Conservation (phyloP, 2,888 invertebrate genomes). For the Diloba caeruleocephala region DNA sequence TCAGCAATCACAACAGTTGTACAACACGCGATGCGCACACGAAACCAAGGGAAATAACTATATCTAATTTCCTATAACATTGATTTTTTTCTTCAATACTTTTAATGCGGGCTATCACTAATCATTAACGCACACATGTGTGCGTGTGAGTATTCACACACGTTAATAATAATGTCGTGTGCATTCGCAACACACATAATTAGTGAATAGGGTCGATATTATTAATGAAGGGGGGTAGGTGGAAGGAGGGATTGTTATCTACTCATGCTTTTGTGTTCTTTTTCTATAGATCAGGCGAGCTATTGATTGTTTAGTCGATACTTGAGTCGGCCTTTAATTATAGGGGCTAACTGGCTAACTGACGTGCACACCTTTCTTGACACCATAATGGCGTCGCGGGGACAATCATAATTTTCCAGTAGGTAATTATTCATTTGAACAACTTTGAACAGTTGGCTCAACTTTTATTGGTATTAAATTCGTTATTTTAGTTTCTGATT, state of each 20-base stretch:
- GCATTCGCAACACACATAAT: slow-evolving; percentile 89
- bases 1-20: slow-evolving; percentile 80
- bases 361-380: slow-evolving; percentile 84
- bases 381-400: slow-evolving; percentile 79
- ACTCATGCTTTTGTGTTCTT: slow-evolving; percentile 87
- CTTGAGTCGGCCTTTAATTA: slow-evolving; percentile 82
- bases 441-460: slow-evolving; percentile 73
- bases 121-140: slow-evolving; percentile 62
- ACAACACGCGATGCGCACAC: slow-evolving; percentile 76
- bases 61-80: slow-evolving; percentile 71
- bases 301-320: slow-evolving; percentile 88
- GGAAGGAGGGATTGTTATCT: slow-evolving; percentile 81
- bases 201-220: slow-evolving; percentile 88
- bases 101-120: slow-evolving; percentile 79
- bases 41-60: slow-evolving; percentile 78
- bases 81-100: slow-evolving; percentile 79
- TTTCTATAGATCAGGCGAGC: slow-evolving; percentile 77
- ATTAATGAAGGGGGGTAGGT: slow-evolving; percentile 85
- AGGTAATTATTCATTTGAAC: slow-evolving; percentile 83
- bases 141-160: slow-evolving; percentile 37
- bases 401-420: slow-evolving; percentile 77
- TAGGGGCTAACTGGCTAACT: slow-evolving; percentile 82
- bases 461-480: slow-evolving; percentile 64
- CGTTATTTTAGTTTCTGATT: slow-evolving; percentile 53
- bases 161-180: slow-evolving; percentile 60